Evolutionary conservation across 2,888 invertebrate species (phyloP).

Genomic region (Parnassius glacialis): DNA sequence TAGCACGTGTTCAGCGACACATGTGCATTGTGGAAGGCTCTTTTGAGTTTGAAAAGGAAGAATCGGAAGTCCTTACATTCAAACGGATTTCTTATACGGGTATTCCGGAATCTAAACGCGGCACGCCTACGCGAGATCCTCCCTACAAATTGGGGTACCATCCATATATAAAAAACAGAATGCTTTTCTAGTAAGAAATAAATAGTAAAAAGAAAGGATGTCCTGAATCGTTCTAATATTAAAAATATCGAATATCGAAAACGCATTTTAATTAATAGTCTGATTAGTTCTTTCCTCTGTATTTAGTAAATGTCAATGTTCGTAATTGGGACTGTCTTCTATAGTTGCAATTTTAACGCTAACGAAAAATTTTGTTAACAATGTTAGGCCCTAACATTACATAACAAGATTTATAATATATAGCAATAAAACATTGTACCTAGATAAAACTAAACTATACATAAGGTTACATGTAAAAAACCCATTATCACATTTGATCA

Average conservation of each 20-base stretch:
- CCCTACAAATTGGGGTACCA: slow-evolving; percentile 4
- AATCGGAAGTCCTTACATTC: slow-evolving; percentile 50
- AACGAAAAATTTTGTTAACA: no score
- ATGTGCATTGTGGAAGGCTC: slow-evolving; percentile 50
- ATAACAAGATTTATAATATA: no score
- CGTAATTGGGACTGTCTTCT: no score
- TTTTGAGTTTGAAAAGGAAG: slow-evolving; percentile 51
- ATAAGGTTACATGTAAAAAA: no score
- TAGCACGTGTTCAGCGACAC: slow-evolving; percentile 56
- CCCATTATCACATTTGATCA: no score
- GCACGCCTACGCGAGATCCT: slow-evolving; percentile 39
- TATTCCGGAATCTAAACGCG: slow-evolving; percentile 48
- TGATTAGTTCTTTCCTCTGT: no score
- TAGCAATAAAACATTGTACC: no score
- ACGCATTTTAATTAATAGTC: no score
- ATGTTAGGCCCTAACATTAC: no score
- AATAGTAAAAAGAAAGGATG: slow-evolving; percentile 13
- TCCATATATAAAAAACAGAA: neutral
- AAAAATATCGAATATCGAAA: neutral
- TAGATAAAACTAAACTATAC: no score
- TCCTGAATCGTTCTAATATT: neutral
- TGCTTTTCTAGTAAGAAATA: slow-evolving; percentile 7
- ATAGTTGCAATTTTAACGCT: no score
- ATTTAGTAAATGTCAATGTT: no score
- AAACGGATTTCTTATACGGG: slow-evolving; percentile 24